Evolutionary conservation across 1,140 invertebrate genomes (phyloP).

Genomic region (Apolygus lucorum): DNA sequence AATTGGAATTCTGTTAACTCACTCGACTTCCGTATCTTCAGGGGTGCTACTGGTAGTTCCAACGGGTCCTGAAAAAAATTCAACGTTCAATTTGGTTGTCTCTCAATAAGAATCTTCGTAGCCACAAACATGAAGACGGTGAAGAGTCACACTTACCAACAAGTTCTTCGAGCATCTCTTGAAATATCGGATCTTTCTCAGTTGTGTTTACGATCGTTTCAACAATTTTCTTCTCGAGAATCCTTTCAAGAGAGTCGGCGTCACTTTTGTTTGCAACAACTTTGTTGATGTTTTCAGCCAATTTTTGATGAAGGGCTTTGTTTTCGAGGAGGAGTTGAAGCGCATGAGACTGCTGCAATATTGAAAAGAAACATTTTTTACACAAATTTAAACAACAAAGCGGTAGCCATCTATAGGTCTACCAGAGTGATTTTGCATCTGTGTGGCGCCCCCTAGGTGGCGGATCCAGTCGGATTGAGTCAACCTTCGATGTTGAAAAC

Average conservation of each 20-base stretch:
- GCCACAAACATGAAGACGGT: neutral
- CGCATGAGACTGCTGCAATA: too few species aligned
- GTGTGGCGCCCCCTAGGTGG: too few species aligned
- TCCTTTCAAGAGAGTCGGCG: slow-evolving; percentile 6
- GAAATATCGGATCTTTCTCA: slow-evolving; percentile 43
- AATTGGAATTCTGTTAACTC: too few species aligned
- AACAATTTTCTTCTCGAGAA: slow-evolving; percentile 31
- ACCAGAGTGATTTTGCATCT: too few species aligned
- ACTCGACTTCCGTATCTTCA: slow-evolving; percentile 19
- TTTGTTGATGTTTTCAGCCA: slow-evolving; percentile 45
- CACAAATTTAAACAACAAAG: too few species aligned
- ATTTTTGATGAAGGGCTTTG: slow-evolving; percentile 42
- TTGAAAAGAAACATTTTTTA: too few species aligned
- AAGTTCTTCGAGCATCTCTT: slow-evolving; percentile 41
- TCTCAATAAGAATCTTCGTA: slow-evolving; percentile 66
- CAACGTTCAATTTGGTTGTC: too few species aligned
- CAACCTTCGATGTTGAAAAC: too few species aligned
- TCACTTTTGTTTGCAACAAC: slow-evolving; percentile 33
- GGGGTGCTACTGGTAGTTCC: slow-evolving; percentile 10
- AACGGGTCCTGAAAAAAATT: neutral
- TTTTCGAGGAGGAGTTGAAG: slow-evolving; percentile 40
- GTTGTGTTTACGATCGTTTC: slow-evolving; percentile 42
- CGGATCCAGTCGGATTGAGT: too few species aligned
- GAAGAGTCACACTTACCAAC: slow-evolving; percentile 33
- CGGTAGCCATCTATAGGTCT: too few species aligned